Evolutionary conservation across 2,888 invertebrate species (phyloP).

Genomic region (Gymnosoma rotundatum): DNA sequence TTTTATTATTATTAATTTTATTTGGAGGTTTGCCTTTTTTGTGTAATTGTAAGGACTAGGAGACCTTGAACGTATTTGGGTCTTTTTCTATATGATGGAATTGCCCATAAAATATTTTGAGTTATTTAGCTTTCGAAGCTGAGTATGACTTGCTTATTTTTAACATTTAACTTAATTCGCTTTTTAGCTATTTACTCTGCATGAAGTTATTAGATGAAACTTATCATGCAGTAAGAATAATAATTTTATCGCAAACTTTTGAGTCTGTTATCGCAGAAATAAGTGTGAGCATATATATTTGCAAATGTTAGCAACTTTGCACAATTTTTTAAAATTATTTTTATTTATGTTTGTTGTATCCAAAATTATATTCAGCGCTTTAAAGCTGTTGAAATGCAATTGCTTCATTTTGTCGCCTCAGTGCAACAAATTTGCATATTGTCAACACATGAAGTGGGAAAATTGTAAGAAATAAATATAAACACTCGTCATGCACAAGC

Average conservation of each 20-base stretch:
- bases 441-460: not conserved
- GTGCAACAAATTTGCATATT: slow-evolving; percentile 49
- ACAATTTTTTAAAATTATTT: not conserved
- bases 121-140: too few species aligned
- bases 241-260: not conserved
- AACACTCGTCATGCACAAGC: not conserved
- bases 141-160: too few species aligned
- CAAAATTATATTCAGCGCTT: slow-evolving; percentile 23
- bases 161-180: too few species aligned
- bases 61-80: too few species aligned
- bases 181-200: too few species aligned
- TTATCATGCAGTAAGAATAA: too few species aligned
- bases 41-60: too few species aligned
- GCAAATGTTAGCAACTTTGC: not conserved
- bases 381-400: slow-evolving; percentile 44
- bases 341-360: slow-evolving; percentile 3
- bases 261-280: not conserved
- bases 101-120: too few species aligned
- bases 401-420: slow-evolving; percentile 37
- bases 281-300: not conserved
- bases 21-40: too few species aligned
- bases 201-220: too few species aligned
- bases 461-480: slow-evolving; percentile 1
- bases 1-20: too few species aligned
- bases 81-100: too few species aligned